Evolutionary conservation across 2,797 vertebrate species (phyloP).

Genomic region (Cyprinodon diabolis): DNA sequence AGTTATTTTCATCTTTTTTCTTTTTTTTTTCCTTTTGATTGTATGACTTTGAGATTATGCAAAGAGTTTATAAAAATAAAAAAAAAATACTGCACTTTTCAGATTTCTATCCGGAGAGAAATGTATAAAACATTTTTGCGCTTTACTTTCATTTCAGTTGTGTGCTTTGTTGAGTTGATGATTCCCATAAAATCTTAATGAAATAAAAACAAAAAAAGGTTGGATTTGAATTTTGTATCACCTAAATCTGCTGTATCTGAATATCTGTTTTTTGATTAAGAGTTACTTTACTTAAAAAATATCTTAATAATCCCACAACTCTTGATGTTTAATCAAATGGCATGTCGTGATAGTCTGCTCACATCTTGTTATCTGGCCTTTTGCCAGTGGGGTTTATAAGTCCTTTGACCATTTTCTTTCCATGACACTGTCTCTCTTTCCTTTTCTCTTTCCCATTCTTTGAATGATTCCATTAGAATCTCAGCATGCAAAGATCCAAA

Average conservation of each 20-base stretch:
- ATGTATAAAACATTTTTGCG: no score
- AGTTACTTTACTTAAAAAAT: neutral
- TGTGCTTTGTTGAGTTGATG: no score
- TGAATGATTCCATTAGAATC: slow-evolving; percentile 64
- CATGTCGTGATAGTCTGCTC: slow-evolving; percentile 16
- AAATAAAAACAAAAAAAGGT: no score
- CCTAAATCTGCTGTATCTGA: neutral
- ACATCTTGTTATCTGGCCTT: slow-evolving; percentile 15
- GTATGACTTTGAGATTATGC: no score
- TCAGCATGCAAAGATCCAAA: slow-evolving; percentile 44
- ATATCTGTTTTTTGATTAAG: neutral
- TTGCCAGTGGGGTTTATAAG: slow-evolving; percentile 38
- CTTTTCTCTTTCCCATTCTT: slow-evolving; percentile 1
- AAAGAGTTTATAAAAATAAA: no score
- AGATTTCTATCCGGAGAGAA: no score
- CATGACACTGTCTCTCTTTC: slow-evolving; percentile 4
- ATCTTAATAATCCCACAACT: neutral
- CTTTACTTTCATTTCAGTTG: no score
- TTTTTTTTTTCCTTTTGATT: no score
- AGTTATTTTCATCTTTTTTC: no score
- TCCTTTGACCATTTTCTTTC: slow-evolving; percentile 17
- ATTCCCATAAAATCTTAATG: no score
- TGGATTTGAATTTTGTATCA: neutral
- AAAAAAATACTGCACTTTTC: no score
- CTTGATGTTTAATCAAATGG: slow-evolving; percentile 10